Conservation (phyloP, 30 jellyfish, hydroid and myxozoan genomes). For the Pelagia noctiluca region DNA sequence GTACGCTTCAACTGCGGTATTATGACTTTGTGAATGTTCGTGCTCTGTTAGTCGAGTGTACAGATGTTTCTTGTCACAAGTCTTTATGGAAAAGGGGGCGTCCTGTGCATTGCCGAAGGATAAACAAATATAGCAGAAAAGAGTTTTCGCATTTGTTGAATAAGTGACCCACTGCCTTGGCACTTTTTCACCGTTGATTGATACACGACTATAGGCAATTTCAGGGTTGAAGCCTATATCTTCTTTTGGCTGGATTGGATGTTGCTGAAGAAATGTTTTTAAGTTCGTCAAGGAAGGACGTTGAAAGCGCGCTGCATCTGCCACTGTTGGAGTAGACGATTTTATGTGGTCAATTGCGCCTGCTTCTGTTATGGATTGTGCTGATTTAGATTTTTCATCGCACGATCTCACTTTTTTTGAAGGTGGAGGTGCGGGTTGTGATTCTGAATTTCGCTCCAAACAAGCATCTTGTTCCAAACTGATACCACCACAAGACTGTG, state of each 20-base stretch:
- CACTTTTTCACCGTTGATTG: conserved; percentile 25
- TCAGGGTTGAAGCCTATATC: conserved; percentile 42
- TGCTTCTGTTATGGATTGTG: neutral
- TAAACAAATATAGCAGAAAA: conserved; percentile 22
- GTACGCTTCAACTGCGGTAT: conserved; percentile 48
- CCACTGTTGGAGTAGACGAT: neutral
- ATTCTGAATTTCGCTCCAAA: neutral
- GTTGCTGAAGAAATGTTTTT: conserved; percentile 30
- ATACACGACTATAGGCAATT: conserved; percentile 36
- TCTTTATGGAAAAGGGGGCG: conserved; percentile 21
- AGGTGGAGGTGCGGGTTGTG: neutral
- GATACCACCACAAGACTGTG: conserved; percentile 2
- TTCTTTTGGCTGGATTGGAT: conserved; percentile 35
- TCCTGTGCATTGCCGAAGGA: conserved; percentile 30
- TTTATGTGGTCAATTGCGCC: neutral
- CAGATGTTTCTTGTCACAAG: conserved; percentile 16
- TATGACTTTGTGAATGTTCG: conserved; percentile 23
- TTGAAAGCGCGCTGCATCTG: neutral
- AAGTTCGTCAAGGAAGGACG: conserved; percentile 20
- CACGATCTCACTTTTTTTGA: conserved; percentile 7
- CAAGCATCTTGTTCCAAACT: conserved; percentile 8
- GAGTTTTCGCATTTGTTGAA: conserved; percentile 45
- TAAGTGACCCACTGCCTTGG: conserved; percentile 60
- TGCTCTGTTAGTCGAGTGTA: conserved; percentile 36
- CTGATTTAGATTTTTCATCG: neutral